These are phyloP conservation scores for Lacanobia oleracea DNA, from an alignment of 2,888 invertebrate species.

Conservation along the genomic window DNA sequence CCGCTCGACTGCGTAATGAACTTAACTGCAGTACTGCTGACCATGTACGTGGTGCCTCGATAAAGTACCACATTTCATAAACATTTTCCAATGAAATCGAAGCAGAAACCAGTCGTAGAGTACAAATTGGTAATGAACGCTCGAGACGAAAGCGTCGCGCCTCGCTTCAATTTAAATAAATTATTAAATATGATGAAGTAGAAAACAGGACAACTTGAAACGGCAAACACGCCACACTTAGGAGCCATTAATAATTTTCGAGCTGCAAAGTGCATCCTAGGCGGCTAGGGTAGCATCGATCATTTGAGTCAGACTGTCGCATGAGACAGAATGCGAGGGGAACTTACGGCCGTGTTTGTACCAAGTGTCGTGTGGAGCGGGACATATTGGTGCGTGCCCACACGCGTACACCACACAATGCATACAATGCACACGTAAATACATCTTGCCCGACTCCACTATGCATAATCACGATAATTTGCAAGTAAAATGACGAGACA, in stretches of 20 bases:
- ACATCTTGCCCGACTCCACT: conserved; percentile 84
- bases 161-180: conserved; percentile 50
- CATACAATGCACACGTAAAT: conserved; percentile 86
- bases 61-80: conserved; percentile 78
- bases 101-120: conserved; percentile 48
- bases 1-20: conserved; percentile 85
- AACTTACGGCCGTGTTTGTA: conserved; percentile 59
- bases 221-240: conserved; percentile 64
- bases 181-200: conserved; percentile 49
- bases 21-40: conserved; percentile 77
- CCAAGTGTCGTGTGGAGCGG: conserved; percentile 60
- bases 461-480: conserved; percentile 87
- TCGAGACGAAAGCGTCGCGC: conserved; percentile 42
- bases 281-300: conserved; percentile 75
- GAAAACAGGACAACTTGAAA: conserved; percentile 62
- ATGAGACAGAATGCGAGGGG: conserved; percentile 76
- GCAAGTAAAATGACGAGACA: conserved; percentile 87
- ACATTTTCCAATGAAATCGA: conserved; percentile 68
- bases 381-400: conserved; percentile 81
- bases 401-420: conserved; percentile 80
- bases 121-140: conserved; percentile 59
- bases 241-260: conserved; percentile 74
- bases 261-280: conserved; percentile 72
- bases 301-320: conserved; percentile 73
- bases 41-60: conserved; percentile 75